phyloP scores from a whole-genome alignment of 2,797 vertebrate species.

The Lepidocolaptes lacrymiger region DNA sequence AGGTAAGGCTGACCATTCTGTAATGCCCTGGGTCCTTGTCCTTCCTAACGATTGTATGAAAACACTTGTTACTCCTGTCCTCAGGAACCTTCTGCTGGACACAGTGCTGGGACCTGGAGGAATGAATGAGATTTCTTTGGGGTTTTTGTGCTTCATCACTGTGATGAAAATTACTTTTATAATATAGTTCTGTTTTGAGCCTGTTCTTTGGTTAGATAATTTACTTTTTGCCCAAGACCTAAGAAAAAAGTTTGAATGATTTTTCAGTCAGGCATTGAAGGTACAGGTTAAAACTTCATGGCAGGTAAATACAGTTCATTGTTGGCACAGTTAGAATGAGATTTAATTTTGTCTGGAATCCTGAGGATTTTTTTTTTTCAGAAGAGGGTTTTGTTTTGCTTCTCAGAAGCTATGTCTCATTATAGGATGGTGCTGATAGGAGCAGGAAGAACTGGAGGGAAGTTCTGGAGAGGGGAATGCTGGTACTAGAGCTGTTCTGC shows the following conservation, averaged over 20 bases:
- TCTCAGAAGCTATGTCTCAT: neutral
- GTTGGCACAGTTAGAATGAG: neutral
- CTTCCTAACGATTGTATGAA: neutral
- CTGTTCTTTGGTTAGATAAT: neutral
- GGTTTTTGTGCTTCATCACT: neutral
- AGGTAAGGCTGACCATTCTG: neutral
- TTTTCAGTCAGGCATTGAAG: neutral
- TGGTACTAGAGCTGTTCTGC: neutral
- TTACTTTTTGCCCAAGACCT: neutral
- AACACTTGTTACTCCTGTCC: neutral
- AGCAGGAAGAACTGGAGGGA: neutral
- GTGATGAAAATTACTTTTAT: neutral
- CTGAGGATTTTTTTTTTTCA: neutral
- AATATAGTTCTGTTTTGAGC: neutral
- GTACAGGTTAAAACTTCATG: neutral
- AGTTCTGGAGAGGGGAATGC: neutral
- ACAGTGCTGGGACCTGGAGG: neutral
- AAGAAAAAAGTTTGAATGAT: neutral
- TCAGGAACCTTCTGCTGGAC: neutral
- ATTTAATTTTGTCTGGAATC: neutral
- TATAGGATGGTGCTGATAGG: neutral
- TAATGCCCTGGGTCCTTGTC: neutral
- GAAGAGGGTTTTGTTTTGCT: neutral
- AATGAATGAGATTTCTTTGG: neutral
- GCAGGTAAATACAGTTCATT: neutral